Base-by-base conservation (phyloP, 1,140 invertebrate species). In the Oreohelix idahoensis region DNA sequence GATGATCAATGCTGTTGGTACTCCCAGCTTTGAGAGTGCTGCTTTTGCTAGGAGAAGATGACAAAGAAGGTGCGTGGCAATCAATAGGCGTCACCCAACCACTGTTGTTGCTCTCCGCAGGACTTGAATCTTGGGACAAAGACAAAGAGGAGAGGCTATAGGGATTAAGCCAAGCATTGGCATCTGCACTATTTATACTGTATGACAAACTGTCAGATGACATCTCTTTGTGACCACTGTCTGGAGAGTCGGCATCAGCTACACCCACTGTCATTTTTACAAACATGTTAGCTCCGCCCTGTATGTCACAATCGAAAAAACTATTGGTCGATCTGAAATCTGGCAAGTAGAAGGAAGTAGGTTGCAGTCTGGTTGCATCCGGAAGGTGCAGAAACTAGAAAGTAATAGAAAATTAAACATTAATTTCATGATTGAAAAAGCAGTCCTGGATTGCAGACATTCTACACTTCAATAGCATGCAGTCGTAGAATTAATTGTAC, bases 171-270 rank as follows among this genome's bases (percentile, higher is more conserved):
- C 83, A 83, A 35, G 79, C 78, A 35, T 81, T 85, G 79, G 29
- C 38, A 66, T 84, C 84, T 49, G 51, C 77, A 49, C 63, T n/a
- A 58, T 36, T 63, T 32, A 85, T 49, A 45, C 79, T 84, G 78
- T 84, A 83, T 17, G 87, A 84, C 42, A 91, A 80, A 76, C 88
- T 91, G 38, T 90, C 89, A 0, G 88, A 87, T 11, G 89, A 90
- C 90, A 91, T 91, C 86, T 91, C 90, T 42, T 87, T 87, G 80
- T 90, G 90, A 10, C 90, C 90, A 76, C 89, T 89, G 84, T 91
- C 90, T 5, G 90, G 90, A 32, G 89, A 90, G 36, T 89, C 90
- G 17, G 87, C 87, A 29, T 88, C 88, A 49, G 86, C 79, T 80
- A 29, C 75, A 1, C 88, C 85, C 2, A 85, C 84, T 51, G 87